Percentiles rank a stretch among this genome's conserved stretches.
These are phyloP conservation scores for Calameuta filiformis DNA, from an alignment of 2,888 invertebrate genomes.

Conservation along the genomic window DNA sequence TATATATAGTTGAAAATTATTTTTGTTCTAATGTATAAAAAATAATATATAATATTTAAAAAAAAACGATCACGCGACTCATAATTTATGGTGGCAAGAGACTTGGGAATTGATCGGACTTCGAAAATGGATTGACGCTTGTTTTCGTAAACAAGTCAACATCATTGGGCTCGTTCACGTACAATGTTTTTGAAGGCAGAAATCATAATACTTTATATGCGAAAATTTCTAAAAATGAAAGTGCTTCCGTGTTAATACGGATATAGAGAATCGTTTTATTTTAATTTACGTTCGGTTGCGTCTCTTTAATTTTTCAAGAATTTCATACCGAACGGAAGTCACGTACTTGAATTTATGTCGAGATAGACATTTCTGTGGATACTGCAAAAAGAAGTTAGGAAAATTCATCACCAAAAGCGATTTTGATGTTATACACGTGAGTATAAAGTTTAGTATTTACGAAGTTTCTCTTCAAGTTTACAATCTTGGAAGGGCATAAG, in stretches of 20 bases:
- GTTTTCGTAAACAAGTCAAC: background rate
- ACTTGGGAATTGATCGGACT: background rate
- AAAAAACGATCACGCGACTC: conserved; percentile 9
- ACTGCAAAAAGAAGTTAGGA: background rate
- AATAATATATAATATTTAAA: conserved; percentile 12
- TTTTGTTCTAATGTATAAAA: background rate
- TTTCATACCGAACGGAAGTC: background rate
- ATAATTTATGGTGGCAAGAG: background rate
- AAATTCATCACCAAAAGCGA: background rate
- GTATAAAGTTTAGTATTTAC: background rate
- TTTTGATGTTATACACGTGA: background rate
- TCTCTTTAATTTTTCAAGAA: background rate
- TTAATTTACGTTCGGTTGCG: background rate
- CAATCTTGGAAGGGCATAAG: background rate
- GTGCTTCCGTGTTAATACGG: background rate
- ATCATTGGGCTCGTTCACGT: background rate
- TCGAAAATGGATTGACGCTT: background rate
- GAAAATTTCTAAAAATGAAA: conserved; percentile 25
- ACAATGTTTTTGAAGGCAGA: conserved; percentile 24
- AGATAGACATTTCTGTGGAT: background rate
- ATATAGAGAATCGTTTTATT: background rate
- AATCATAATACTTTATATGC: conserved; percentile 20
- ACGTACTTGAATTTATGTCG: background rate
- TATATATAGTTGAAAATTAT: background rate
- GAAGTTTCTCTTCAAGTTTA: background rate